Base-by-base conservation (phyloP, 2,888 invertebrate species). In the Drosophila robusta region DNA sequence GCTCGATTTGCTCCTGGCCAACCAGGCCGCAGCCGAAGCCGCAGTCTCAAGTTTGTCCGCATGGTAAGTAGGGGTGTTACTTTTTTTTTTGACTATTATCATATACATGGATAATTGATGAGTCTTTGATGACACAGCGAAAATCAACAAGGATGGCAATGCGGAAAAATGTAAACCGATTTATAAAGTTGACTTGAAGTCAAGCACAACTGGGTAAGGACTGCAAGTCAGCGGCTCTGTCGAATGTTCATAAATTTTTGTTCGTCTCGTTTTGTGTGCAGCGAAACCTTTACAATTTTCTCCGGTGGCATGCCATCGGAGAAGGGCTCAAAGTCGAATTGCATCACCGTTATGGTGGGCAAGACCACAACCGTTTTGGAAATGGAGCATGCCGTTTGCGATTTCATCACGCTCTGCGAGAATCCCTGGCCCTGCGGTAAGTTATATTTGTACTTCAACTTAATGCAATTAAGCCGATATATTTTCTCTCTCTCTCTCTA, bases 361-460 rank as follows among this genome's bases (percentile, higher is more conserved):
- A 98, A 98, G 94, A 96, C 96, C 85, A 98, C 98, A 79, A 98
- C 98, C 32, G 98, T 99, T 71, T 94, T 99, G 90, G 99, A 99
- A 94, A 99, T 99, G 99, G 99, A 99, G 92, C 98, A 99, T 93
- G 96, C 96, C 91, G 98, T 99, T 72, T 95, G 99, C 73, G 98
- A 99, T 94, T 99, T 99, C 93, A 95, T 98, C 90, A 97, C 98
- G 65, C 94, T 99, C 64, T 98, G 98, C 93, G 98, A 98, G 93
- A 97, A 97, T 82, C 98, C 98, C 22, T 99, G 97, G 95, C 94
- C 95, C 72, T 97, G 97, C 91, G 98, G 98, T 98, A 92, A 92
- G 73, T 51, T 29, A 29, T 4, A 26, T 1, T 14, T 3, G 3
- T 29, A 8, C 3, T 4, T 32, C 3, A 32, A 11, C 32, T 4